phyloP scores from a whole-genome alignment of 2,888 invertebrate species.

The Plebejus melissa region DNA sequence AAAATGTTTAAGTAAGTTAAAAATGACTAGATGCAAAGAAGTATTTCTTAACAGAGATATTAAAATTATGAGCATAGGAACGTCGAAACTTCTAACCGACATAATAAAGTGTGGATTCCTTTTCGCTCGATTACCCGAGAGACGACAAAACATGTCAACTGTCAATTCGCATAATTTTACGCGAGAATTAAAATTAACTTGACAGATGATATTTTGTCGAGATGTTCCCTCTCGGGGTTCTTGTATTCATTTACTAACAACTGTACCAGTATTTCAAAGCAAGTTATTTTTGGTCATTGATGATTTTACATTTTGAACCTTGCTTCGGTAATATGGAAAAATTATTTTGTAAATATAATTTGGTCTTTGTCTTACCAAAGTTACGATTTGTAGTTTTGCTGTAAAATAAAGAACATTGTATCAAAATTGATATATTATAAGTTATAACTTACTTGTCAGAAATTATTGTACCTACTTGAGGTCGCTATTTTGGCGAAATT shows the following conservation, averaged over 20 bases:
- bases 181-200: conserved; percentile 67
- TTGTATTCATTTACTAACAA: conserved; percentile 22
- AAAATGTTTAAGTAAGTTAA: background rate
- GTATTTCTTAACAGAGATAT: background rate
- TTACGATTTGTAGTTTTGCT: too few relatives aligned
- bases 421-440: too few relatives aligned
- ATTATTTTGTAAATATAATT: too few relatives aligned
- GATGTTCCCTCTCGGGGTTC: conserved; percentile 35
- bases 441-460: too few relatives aligned
- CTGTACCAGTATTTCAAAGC: background rate
- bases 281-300: background rate
- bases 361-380: too few relatives aligned
- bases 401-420: too few relatives aligned
- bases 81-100: conserved; percentile 45
- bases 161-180: conserved; percentile 73
- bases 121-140: conserved; percentile 67
- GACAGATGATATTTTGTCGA: conserved; percentile 65
- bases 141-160: conserved; percentile 74
- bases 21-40: background rate
- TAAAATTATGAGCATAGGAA: background rate
- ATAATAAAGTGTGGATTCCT: conserved; percentile 62
- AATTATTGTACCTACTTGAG: too few relatives aligned
- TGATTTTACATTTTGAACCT: background rate
- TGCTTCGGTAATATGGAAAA: too few relatives aligned
- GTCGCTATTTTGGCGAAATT: too few relatives aligned